phyloP scores from a whole-genome alignment of 2,888 invertebrate species.

The Microctonus aethiopoides region DNA sequence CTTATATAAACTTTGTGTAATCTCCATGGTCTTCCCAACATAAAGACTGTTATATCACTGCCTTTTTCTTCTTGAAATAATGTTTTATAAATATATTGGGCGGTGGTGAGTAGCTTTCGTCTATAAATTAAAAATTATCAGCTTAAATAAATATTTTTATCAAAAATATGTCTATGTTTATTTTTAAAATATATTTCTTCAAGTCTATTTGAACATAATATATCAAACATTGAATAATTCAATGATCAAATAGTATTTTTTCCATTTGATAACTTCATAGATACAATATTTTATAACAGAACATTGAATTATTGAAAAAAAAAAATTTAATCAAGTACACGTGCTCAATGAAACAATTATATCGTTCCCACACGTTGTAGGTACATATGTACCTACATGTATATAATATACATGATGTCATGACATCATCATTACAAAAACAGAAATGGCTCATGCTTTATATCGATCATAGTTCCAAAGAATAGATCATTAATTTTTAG shows the following conservation, averaged over 20 bases:
- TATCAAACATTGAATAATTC: no score
- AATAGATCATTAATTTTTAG: neutral
- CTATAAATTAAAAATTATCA: constrained; percentile 60
- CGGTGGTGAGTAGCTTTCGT: constrained; percentile 77
- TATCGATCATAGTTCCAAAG: neutral
- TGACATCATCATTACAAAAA: constrained; percentile 36
- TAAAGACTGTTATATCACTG: constrained; percentile 79
- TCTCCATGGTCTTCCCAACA: constrained; percentile 78
- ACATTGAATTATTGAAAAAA: neutral
- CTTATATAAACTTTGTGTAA: constrained; percentile 83
- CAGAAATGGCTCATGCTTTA: constrained; percentile 32
- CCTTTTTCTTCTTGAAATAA: constrained; percentile 80
- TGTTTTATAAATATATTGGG: constrained; percentile 82
- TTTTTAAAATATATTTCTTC: neutral
- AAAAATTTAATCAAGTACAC: neutral
- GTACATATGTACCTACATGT: neutral
- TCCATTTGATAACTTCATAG: no score
- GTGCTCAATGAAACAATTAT: neutral
- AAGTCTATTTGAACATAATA: neutral
- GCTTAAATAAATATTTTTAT: neutral
- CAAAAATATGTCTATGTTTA: neutral
- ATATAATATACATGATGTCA: neutral
- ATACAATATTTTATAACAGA: no score
- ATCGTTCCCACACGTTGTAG: neutral
- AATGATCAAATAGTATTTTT: no score